Base-by-base conservation (phyloP, 1,140 invertebrate species). In the Hycleus cichorii region DNA sequence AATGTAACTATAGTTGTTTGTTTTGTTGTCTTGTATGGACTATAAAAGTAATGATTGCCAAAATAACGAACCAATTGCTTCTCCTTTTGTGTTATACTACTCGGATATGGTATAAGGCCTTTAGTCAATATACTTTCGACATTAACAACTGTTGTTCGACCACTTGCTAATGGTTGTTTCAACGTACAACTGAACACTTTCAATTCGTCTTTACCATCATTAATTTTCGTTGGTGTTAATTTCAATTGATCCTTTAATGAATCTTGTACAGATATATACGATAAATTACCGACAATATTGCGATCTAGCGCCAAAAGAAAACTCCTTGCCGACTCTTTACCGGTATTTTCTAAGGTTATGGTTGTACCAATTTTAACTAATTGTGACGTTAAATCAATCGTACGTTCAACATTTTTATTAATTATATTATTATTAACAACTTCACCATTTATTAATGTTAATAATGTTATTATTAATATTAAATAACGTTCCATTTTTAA, bases 1-100 rank as follows among this genome's bases (percentile, higher is more conserved):
- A 72, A 53, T 25, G 56, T 64, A 40, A 71, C 57, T 27, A 42
- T 63, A 0, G 93, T 93, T 55, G 85, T 92, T 74, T 97, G 93
- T 24, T 86, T 86, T 2, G 66, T 72, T 0, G 90, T 86, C 49
- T 73, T 67, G 71, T 98, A 98, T 1, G 92, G 91, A 0, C 88
- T 85, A 69, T 85, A 95, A 6, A 89, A 78, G 71, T 94, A 93
- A 47, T 91, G 77, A 68, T 89, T 95, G 32, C 91, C 93, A 52
- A 75, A 81, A 68, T 89, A 97, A 61, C 86, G 83, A 0, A 98
- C 91, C 50, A 96, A 77, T 73, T 98, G 96, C 65, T 94, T 94
- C 68, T 98, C 95, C 60, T 90, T 86, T 72, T 98, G 96, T 0
- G 82, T 82, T 55, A 98, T 96, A 66, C 87, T 80, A 11, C 83